Conservation (phyloP, 1,140 invertebrate genomes). For the Panagrolaimus sp. region DNA sequence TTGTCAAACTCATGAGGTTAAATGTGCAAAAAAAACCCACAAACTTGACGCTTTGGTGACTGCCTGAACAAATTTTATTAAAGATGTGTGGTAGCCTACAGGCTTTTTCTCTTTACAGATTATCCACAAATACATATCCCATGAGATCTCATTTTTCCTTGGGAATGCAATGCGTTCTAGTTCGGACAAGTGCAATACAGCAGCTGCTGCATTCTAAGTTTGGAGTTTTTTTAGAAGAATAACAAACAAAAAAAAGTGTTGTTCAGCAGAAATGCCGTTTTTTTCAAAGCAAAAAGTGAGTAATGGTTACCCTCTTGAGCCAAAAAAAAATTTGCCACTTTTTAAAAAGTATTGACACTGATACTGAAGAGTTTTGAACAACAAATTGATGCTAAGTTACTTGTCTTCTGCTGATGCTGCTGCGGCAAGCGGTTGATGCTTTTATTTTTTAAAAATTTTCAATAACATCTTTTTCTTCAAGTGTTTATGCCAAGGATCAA, state of each 20-base stretch:
- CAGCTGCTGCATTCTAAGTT: not conserved
- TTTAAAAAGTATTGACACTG: slow-evolving; percentile 4
- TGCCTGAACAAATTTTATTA: slow-evolving; percentile 10
- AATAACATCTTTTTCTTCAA: too few species aligned
- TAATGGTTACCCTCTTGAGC: slow-evolving; percentile 1
- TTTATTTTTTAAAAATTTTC: too few species aligned
- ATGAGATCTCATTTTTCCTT: slow-evolving; percentile 14
- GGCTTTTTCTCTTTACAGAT: not conserved
- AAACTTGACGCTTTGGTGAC: slow-evolving; percentile 9
- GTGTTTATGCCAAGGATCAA: too few species aligned
- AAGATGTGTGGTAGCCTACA: not conserved
- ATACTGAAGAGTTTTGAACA: not conserved
- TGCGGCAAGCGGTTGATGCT: not conserved
- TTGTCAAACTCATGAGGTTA: not conserved
- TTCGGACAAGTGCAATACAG: not conserved
- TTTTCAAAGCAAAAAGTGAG: slow-evolving; percentile 5
- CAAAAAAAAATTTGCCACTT: not conserved
- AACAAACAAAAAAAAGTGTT: not conserved
- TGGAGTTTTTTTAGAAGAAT: not conserved
- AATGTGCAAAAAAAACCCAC: not conserved
- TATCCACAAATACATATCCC: slow-evolving; percentile 14
- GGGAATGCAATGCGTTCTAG: slow-evolving; percentile 12
- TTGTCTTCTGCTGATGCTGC: not conserved
- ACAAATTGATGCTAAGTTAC: not conserved
- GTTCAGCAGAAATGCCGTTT: not conserved